These are phyloP conservation scores for Podarcis siculus DNA, from an alignment of 2,797 vertebrate species.

Conservation along the genomic window DNA sequence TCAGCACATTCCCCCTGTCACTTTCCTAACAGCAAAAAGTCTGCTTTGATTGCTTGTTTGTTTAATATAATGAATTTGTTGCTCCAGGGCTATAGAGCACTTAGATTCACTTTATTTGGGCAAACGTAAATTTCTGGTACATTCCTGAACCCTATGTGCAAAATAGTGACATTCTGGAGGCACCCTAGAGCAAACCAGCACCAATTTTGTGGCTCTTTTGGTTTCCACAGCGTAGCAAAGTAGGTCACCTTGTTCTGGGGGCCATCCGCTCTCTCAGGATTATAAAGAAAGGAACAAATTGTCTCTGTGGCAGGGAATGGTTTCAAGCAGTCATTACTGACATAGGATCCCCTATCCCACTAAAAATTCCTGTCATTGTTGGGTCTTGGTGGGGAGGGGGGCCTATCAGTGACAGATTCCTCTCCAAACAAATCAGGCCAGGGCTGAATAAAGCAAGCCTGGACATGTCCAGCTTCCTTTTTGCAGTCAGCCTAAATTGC, in stretches of 20 bases:
- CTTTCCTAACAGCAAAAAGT: too few species aligned
- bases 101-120: background rate
- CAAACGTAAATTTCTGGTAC: too few species aligned
- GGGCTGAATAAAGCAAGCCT: conserved; percentile 59
- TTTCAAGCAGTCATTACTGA: background rate
- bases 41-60: too few species aligned
- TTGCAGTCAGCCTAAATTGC: background rate
- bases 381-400: background rate
- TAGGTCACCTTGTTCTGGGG: background rate
- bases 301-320: background rate
- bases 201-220: background rate
- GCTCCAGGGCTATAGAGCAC: background rate
- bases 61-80: background rate
- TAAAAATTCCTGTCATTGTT: conserved; percentile 55
- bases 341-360: background rate
- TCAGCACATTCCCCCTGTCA: too few species aligned
- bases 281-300: background rate
- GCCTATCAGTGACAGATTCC: background rate
- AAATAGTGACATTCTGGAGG: background rate
- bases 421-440: background rate
- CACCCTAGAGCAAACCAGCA: background rate
- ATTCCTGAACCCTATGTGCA: background rate
- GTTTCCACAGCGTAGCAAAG: background rate
- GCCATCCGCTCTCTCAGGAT: background rate
- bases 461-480: conserved; percentile 62